Percentiles rank a stretch among this genome's conserved stretches.
Evolutionary conservation across 2,888 invertebrate genomes (phyloP).

Genomic region (Ceriagrion tenellum): DNA sequence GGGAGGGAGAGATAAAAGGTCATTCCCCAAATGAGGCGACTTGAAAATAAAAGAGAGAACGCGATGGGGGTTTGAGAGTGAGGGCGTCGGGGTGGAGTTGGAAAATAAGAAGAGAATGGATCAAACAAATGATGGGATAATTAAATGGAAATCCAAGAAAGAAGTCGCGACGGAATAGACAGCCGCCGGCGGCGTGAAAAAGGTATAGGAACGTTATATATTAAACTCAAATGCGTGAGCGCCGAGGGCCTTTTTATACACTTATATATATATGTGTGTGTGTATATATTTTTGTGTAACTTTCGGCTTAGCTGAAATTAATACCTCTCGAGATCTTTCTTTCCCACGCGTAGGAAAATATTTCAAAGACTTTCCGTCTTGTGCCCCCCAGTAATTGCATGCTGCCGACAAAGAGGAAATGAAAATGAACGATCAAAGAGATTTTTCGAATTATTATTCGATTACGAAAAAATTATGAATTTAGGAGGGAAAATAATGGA

Average conservation of each 20-base stretch:
- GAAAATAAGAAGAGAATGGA: constrained; percentile 1
- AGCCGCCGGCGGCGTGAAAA: not conserved
- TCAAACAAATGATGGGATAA: constrained; percentile 58
- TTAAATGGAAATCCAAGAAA: constrained; percentile 55
- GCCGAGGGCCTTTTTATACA: not conserved
- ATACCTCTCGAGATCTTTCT: not conserved
- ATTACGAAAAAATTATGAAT: not conserved
- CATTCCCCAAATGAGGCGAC: constrained; percentile 27
- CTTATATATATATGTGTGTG: not conserved
- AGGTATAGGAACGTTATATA: not conserved
- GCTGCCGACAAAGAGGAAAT: not conserved
- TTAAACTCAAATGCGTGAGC: not conserved
- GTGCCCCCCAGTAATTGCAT: not conserved
- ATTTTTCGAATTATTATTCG: not conserved
- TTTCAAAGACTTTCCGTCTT: not conserved
- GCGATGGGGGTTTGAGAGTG: not conserved
- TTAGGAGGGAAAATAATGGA: not conserved
- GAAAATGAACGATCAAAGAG: not conserved
- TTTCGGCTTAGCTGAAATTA: not conserved
- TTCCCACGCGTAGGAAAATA: not conserved
- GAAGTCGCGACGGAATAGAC: not conserved
- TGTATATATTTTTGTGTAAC: constrained; percentile 14
- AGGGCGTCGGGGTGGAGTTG: not conserved
- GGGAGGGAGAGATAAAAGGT: constrained; percentile 4
- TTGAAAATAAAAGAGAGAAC: not conserved